Percentiles rank a stretch among this genome's conserved stretches.
Conservation (phyloP, 2,113 vertebrate species). For the Pelecanus crispus region DNA sequence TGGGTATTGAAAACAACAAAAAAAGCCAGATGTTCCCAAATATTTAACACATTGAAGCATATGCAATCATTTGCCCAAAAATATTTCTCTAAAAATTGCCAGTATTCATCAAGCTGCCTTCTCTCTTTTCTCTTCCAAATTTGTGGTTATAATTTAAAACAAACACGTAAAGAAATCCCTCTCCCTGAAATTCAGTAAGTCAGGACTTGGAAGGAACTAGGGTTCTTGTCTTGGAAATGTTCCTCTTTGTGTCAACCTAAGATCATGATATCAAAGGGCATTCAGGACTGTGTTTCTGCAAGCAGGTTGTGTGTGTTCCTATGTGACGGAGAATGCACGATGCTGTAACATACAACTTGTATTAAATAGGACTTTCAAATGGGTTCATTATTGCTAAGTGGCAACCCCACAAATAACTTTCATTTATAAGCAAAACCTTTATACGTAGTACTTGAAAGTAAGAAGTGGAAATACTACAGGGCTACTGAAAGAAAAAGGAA, state of each 20-base stretch:
- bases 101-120: constrained; percentile 23
- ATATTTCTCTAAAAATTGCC: background rate
- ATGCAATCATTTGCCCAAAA: constrained; percentile 26
- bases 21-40: constrained; percentile 23
- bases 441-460: background rate
- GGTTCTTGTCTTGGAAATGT: background rate
- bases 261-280: background rate
- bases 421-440: background rate
- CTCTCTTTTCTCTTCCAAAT: constrained; percentile 36
- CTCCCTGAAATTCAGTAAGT: constrained; percentile 5
- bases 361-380: background rate
- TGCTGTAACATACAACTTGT: background rate
- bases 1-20: background rate
- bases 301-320: background rate
- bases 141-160: constrained; percentile 37
- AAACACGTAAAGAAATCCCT: constrained; percentile 12
- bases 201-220: background rate
- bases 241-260: background rate
- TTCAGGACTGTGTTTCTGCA: background rate
- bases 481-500: background rate
- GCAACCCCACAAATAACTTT: background rate
- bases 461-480: background rate
- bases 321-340: background rate
- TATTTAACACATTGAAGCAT: background rate
- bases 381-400: background rate